A percentile compares a stretch with the other conserved stretches of the same genome.
Conservation (phyloP, 2,888 invertebrate genomes). For the Stramonita haemastoma region DNA sequence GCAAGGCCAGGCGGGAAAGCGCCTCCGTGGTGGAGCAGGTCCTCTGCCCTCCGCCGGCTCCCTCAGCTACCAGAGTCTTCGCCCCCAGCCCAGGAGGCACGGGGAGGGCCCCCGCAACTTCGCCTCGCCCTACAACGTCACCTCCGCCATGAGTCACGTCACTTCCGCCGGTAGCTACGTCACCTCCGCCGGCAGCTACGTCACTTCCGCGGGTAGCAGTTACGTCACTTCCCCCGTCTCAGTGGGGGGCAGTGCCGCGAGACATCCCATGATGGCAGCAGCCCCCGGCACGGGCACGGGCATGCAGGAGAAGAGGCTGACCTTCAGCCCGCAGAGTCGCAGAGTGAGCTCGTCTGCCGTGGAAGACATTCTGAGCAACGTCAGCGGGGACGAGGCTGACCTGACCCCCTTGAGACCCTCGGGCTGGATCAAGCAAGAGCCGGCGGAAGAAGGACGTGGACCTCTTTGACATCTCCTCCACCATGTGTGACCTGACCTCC, state of each 20-base stretch:
- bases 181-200: not conserved
- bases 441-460: slow-evolving; percentile 37
- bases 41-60: slow-evolving; percentile 77
- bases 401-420: not conserved
- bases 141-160: not conserved
- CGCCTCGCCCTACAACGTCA: not conserved
- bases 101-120: slow-evolving; percentile 6
- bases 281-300: not conserved
- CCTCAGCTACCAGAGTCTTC: not conserved
- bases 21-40: slow-evolving; percentile 84
- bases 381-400: not conserved
- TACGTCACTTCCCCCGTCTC: not conserved
- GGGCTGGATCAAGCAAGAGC: slow-evolving; percentile 50
- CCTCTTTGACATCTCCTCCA: slow-evolving; percentile 47
- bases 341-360: slow-evolving; percentile 63
- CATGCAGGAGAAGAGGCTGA: slow-evolving; percentile 41
- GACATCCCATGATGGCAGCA: not conserved
- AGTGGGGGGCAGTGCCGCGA: no score
- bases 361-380: slow-evolving; percentile 60
- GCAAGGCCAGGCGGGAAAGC: slow-evolving; percentile 81
- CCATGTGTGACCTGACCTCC: slow-evolving; percentile 20
- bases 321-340: slow-evolving; percentile 50
- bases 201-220: not conserved
- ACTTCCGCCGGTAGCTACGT: not conserved
- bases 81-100: not conserved